Evolutionary conservation across 53 echinoderm and acorn worm species (phyloP).

Genomic region (Actinopyga echinites): DNA sequence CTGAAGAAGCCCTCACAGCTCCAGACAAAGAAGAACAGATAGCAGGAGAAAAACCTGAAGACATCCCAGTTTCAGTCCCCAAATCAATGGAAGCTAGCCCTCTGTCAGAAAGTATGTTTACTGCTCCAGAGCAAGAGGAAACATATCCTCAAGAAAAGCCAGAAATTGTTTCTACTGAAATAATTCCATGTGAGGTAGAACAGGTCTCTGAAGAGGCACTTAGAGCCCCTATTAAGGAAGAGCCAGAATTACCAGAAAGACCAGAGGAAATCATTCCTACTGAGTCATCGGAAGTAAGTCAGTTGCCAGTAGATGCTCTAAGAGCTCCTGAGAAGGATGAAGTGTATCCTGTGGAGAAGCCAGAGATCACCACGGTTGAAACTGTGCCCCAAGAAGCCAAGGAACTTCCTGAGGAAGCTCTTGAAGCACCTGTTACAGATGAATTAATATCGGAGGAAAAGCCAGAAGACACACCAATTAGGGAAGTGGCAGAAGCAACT

Average conservation of each 20-base stretch:
- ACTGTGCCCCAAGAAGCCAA: not conserved
- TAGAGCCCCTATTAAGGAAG: constrained; percentile 15
- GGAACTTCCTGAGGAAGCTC: constrained; percentile 10
- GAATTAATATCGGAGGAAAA: not conserved
- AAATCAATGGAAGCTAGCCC: not conserved
- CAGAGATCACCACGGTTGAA: not conserved
- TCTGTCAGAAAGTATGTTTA: not conserved
- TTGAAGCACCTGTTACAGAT: constrained; percentile 8
- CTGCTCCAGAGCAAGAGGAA: constrained; percentile 1
- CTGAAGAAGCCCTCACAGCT: not conserved
- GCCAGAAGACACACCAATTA: not conserved
- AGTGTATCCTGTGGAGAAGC: not conserved
- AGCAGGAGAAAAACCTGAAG: not conserved
- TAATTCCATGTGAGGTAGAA: not conserved
- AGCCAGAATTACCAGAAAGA: not conserved
- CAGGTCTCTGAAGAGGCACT: constrained; percentile 14
- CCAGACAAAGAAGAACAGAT: constrained; percentile 7
- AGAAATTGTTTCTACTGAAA: not conserved
- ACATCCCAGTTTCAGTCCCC: constrained; percentile 10
- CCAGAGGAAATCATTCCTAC: constrained; percentile 16
- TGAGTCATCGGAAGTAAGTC: constrained; percentile 18
- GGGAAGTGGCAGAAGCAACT: constrained; percentile 31
- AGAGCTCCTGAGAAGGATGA: constrained; percentile 14
- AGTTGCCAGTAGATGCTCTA: not conserved
- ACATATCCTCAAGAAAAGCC: not conserved